Base-by-base conservation (phyloP, 1,140 invertebrate species). In the Amyelois transitella region DNA sequence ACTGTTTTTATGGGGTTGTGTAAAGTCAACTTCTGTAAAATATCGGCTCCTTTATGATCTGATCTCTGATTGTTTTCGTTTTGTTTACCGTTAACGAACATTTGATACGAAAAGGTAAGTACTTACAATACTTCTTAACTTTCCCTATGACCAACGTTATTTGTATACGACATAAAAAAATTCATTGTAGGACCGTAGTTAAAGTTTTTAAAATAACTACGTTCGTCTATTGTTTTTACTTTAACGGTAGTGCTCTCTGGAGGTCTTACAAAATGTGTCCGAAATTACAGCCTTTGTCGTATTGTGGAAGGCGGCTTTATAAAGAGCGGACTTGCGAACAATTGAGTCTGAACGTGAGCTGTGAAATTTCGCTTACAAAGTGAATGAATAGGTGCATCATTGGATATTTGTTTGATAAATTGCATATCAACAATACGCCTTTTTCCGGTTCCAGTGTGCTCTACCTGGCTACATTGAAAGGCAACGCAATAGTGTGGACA, bases 351-450 rank as follows among this genome's bases (percentile, higher is more conserved):
- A 72, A 69, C 74, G 58, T 56, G 61, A 58, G 71, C 70, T 77
- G 76, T 86, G 77, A 81, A 84, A 84, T 83, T 73, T 66, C 52
- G 55, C 68, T 78, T 75, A 44, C 63, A 69, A 69, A 73, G 62
- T 64, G 56, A 62, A 53, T 76, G 68, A 83, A 84, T 77, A 79
- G 75, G 77, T 24, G 61, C 70, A 86, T 86, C 77, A 86, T 81
- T 77, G 72, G 69, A 63, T 70, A 64, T 84, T 83, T 83, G 69
- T 81, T 75, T 77, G 75, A 84, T 77, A 84, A 77, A 83, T 84
- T 69, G 73, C 66, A 45, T 57, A 68, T 68, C 75, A 81, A 86
- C 73, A 84, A 77, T 74, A 83, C 78, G 77, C 79, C 75, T 69
- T 62, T 75, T 77, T 61, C 69, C 68, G 66, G 73, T 66, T 48